Percentiles rank a stretch among this genome's conserved stretches.
Conservation (phyloP, 2,797 vertebrate genomes). For the Macroramphosus scolopax region DNA sequence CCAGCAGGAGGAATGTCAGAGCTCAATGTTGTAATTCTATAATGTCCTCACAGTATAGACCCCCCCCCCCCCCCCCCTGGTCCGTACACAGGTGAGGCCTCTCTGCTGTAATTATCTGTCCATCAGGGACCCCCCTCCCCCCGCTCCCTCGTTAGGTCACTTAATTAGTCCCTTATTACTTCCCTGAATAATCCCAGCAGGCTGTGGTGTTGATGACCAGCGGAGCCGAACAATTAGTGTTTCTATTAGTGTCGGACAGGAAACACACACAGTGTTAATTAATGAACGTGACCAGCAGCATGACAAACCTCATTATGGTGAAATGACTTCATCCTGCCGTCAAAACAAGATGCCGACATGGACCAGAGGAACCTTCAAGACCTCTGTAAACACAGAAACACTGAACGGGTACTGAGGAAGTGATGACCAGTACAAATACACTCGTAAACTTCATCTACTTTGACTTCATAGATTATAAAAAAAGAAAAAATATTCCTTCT, state of each 20-base stretch:
- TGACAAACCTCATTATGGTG: too few relatives aligned
- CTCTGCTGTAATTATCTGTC: conserved; percentile 19
- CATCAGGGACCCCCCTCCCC: conserved; percentile 17
- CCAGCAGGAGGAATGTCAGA: background rate
- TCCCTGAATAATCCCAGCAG: conserved; percentile 17
- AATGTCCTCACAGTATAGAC: conserved; percentile 3
- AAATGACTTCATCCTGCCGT: too few relatives aligned
- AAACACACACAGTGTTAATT: conserved; percentile 18
- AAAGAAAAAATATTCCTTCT: too few relatives aligned
- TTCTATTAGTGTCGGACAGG: conserved; percentile 24
- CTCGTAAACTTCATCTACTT: too few relatives aligned
- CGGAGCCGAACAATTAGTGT: conserved; percentile 24
- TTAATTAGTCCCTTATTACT: conserved; percentile 46
- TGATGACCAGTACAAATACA: too few relatives aligned
- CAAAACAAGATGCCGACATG: too few relatives aligned
- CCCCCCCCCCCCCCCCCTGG: too few relatives aligned
- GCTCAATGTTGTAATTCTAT: too few relatives aligned
- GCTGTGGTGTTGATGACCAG: conserved; percentile 25
- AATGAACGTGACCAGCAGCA: conserved; percentile 12
- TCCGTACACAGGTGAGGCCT: conserved; percentile 12
- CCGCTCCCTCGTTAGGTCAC: conserved; percentile 13
- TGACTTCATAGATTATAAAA: too few relatives aligned
- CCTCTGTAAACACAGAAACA: too few relatives aligned
- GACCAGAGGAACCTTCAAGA: too few relatives aligned
- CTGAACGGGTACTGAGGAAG: too few relatives aligned